phyloP scores from a whole-genome alignment of 2,888 invertebrate genomes.

The Lycaena phlaeas region DNA sequence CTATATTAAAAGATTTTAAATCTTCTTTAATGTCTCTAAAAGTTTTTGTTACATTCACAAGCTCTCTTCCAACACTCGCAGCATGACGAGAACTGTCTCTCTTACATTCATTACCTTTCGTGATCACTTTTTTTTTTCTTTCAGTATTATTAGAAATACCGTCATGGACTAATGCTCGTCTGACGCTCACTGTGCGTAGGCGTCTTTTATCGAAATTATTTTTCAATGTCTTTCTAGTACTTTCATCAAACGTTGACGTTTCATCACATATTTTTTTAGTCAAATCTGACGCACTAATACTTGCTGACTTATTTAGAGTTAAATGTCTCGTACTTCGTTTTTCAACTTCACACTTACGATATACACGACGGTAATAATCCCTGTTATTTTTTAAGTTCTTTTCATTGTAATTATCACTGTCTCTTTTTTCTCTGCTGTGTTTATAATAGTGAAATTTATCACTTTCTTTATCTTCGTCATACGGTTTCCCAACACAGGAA shows the following conservation, averaged over 20 bases:
- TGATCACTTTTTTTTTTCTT: not conserved
- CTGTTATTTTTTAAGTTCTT: too few relatives aligned
- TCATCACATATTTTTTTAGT: too few relatives aligned
- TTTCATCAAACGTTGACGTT: conserved; percentile 53
- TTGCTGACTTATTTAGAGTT: not conserved
- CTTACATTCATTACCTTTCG: conserved; percentile 18
- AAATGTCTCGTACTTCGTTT: not conserved
- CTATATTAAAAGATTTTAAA: conserved; percentile 36
- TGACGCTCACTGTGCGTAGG: conserved; percentile 53
- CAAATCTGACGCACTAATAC: too few relatives aligned
- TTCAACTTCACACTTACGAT: conserved; percentile 13
- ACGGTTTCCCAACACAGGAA: conserved; percentile 21
- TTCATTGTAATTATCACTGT: conserved; percentile 25
- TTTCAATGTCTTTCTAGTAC: conserved; percentile 50
- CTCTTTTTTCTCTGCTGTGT: conserved; percentile 21
- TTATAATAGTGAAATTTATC: conserved; percentile 18
- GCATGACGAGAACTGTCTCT: conserved; percentile 35
- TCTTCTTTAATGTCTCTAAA: conserved; percentile 53
- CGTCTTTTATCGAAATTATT: conserved; percentile 37
- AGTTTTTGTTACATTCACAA: conserved; percentile 24
- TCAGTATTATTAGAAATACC: conserved; percentile 11
- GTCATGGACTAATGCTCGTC: conserved; percentile 30
- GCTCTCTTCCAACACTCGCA: conserved; percentile 46
- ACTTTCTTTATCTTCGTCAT: conserved; percentile 24
- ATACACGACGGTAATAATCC: conserved; percentile 14